A percentile compares a stretch with the other conserved stretches of the same genome.
phyloP scores from a whole-genome alignment of 2,797 vertebrate genomes.

The Scyliorhinus canicula region DNA sequence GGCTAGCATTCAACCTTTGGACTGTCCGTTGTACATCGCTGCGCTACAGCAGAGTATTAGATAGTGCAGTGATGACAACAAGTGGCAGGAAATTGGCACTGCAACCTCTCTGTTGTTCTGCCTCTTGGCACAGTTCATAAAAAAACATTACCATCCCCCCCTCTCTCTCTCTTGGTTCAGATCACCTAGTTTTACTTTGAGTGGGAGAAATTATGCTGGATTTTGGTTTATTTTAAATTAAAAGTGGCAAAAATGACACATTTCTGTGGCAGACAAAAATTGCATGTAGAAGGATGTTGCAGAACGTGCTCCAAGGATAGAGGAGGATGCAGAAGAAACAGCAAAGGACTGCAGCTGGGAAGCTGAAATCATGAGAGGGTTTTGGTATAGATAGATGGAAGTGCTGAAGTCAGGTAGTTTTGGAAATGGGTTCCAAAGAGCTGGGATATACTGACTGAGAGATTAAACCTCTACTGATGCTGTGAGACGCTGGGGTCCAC shows the following conservation, averaged over 20 bases:
- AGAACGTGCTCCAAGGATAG: neutral
- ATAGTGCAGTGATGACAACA: constrained; percentile 25
- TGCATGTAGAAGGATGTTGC: neutral
- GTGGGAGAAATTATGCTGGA: neutral
- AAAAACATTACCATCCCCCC: neutral
- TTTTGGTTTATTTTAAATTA: neutral
- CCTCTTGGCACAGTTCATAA: neutral
- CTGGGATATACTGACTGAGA: neutral
- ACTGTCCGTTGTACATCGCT: neutral
- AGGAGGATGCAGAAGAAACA: neutral
- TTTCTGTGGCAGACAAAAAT: neutral
- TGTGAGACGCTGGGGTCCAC: neutral
- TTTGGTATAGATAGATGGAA: neutral
- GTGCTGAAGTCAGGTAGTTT: neutral
- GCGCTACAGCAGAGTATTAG: neutral
- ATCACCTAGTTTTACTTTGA: neutral
- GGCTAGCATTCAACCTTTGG: neutral
- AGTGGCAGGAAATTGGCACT: neutral
- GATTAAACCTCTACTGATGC: neutral
- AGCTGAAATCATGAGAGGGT: neutral
- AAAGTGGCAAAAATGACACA: neutral
- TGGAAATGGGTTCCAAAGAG: neutral
- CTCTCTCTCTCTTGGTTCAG: no score
- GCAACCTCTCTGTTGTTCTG: neutral
- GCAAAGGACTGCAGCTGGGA: neutral